Conservation (phyloP, 2,888 invertebrate species). For the Athalia circularis region DNA sequence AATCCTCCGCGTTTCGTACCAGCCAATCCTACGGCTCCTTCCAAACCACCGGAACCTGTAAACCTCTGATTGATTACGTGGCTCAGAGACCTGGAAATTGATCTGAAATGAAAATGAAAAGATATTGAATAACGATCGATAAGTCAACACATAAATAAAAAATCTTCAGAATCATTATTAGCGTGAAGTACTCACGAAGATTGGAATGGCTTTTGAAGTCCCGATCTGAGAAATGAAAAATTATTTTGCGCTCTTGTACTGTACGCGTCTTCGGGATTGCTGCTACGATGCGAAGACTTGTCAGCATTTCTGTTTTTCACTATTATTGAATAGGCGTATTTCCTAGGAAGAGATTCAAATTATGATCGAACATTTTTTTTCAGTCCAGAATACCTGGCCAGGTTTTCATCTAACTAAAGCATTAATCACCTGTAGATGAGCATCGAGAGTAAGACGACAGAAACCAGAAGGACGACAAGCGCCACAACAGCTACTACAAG, state of each 20-base stretch:
- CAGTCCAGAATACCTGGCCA: not conserved
- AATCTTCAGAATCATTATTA: no score
- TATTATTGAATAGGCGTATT: slow-evolving; percentile 82
- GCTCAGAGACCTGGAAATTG: slow-evolving; percentile 65
- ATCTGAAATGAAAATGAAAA: slow-evolving; percentile 54
- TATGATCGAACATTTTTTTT: not conserved
- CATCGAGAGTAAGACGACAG: slow-evolving; percentile 84
- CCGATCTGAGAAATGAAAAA: slow-evolving; percentile 72
- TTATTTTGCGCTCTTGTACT: slow-evolving; percentile 65
- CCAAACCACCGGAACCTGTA: slow-evolving; percentile 71
- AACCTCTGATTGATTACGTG: slow-evolving; percentile 66
- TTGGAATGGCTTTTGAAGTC: slow-evolving; percentile 70
- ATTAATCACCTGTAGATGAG: slow-evolving; percentile 83
- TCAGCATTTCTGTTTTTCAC: slow-evolving; percentile 70
- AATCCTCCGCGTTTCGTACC: slow-evolving; percentile 78
- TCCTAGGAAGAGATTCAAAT: slow-evolving; percentile 69
- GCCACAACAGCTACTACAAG: slow-evolving; percentile 87
- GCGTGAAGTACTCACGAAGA: slow-evolving; percentile 64
- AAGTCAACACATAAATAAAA: no score
- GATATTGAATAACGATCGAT: not conserved
- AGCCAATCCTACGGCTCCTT: slow-evolving; percentile 76
- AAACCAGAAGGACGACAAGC: slow-evolving; percentile 84
- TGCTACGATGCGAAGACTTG: slow-evolving; percentile 72
- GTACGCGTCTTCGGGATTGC: slow-evolving; percentile 78
- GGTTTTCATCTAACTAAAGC: not conserved